Conservation (phyloP, 2,113 vertebrate genomes). For the Neotoma lepida region DNA sequence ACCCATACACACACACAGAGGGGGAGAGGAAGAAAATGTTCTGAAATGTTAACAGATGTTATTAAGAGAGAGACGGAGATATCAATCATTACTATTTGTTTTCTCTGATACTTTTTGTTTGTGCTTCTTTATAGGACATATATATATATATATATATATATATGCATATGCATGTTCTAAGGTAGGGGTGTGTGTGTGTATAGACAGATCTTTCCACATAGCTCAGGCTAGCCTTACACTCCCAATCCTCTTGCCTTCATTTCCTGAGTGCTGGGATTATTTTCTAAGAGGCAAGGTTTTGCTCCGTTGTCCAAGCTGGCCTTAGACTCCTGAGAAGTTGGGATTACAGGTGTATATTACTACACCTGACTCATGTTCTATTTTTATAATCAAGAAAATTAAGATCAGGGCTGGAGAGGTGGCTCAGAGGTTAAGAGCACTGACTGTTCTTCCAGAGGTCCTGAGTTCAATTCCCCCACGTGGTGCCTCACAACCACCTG, state of each 20-base stretch:
- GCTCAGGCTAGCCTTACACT: background rate
- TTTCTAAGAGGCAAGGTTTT: background rate
- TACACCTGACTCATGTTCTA: background rate
- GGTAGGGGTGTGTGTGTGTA: background rate
- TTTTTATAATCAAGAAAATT: slow-evolving; percentile 26
- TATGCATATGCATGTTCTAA: background rate
- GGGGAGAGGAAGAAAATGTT: background rate
- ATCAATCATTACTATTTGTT: slow-evolving; percentile 28
- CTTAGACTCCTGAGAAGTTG: background rate
- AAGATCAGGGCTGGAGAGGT: background rate
- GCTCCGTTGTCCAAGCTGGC: background rate
- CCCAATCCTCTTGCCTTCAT: background rate
- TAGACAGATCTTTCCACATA: background rate
- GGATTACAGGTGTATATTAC: background rate
- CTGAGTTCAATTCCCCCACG: no score
- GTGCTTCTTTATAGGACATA: background rate
- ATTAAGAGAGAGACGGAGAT: background rate
- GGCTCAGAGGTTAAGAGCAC: no score
- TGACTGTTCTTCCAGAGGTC: no score
- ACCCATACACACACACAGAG: background rate
- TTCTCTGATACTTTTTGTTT: background rate
- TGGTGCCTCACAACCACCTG: no score
- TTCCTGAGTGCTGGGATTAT: background rate
- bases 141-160: no score
- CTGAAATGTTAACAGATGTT: background rate